Evolutionary conservation across 2,888 invertebrate genomes (phyloP).

Genomic region (Drosophila kanekoi): DNA sequence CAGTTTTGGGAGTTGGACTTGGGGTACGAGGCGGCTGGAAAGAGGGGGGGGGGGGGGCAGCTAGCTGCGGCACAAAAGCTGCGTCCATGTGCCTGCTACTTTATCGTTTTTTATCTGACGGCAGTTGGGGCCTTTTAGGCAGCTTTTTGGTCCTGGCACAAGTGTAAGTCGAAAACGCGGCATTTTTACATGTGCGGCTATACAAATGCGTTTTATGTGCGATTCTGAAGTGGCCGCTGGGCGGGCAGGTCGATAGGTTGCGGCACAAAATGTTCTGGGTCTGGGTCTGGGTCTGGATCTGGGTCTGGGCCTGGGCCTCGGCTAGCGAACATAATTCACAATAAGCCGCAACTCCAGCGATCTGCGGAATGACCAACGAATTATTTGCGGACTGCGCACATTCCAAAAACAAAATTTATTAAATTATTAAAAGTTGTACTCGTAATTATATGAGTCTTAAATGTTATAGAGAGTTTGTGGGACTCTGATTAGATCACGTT

Average conservation of each 20-base stretch:
- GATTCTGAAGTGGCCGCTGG: slow-evolving; percentile 50
- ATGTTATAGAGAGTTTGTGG: not conserved
- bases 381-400: slow-evolving; percentile 3
- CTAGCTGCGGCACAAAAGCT: slow-evolving; percentile 24
- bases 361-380: slow-evolving; percentile 25
- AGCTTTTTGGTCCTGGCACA: slow-evolving; percentile 48
- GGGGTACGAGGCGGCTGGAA: slow-evolving; percentile 2
- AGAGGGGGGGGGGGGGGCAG: slow-evolving; percentile 10
- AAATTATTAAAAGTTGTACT: slow-evolving; percentile 7
- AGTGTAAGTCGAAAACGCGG: slow-evolving; percentile 64
- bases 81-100: slow-evolving; percentile 51
- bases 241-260: not conserved
- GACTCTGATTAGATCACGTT: too few species aligned
- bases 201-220: slow-evolving; percentile 63
- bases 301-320: not conserved
- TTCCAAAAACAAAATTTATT: not conserved
- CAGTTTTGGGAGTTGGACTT: slow-evolving; percentile 26
- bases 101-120: slow-evolving; percentile 58
- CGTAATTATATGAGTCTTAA: not conserved
- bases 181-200: slow-evolving; percentile 47
- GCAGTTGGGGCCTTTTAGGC: slow-evolving; percentile 61
- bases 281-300: not conserved
- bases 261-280: not conserved
- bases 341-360: slow-evolving; percentile 32
- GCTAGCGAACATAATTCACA: slow-evolving; percentile 37